A percentile compares a stretch with the other conserved stretches of the same genome.
phyloP scores from a whole-genome alignment of 2,888 invertebrate genomes.

The Eupithecia subfuscata region DNA sequence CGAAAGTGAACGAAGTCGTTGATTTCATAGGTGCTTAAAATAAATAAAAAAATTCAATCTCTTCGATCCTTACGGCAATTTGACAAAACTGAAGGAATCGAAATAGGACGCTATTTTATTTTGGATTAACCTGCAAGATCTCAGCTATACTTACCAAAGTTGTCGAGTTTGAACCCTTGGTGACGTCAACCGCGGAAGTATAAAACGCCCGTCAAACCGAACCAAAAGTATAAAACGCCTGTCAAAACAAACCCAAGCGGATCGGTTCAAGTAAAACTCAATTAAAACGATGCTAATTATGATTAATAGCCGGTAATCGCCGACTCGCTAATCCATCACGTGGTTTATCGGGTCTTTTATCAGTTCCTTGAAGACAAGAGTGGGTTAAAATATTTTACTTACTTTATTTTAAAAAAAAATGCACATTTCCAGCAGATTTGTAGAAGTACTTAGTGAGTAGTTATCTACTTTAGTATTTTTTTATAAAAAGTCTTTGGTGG shows the following conservation, averaged over 20 bases:
- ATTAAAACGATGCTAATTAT: conserved; percentile 53
- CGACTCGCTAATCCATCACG: conserved; percentile 52
- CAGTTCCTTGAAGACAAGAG: neutral
- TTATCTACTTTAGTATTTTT: no score
- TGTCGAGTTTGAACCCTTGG: neutral
- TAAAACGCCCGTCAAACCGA: conserved; percentile 24
- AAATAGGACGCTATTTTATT: neutral
- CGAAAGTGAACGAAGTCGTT: no score
- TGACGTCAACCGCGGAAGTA: conserved; percentile 2
- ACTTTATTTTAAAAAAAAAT: no score
- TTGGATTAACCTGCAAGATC: neutral
- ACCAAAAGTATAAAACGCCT: conserved; percentile 19
- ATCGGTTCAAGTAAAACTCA: conserved; percentile 45
- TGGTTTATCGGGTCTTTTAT: conserved; percentile 35
- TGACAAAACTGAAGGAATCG: neutral
- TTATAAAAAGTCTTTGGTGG: neutral
- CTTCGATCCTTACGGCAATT: neutral
- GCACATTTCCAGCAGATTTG: neutral
- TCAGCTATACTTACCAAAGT: neutral
- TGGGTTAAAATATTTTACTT: neutral
- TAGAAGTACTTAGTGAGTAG: neutral
- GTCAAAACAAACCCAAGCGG: conserved; percentile 34
- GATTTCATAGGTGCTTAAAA: no score
- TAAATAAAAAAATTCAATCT: no score
- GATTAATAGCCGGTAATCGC: conserved; percentile 58